Evolutionary conservation across 2,888 invertebrate genomes (phyloP).

Genomic region (Polylopha cassiicola): DNA sequence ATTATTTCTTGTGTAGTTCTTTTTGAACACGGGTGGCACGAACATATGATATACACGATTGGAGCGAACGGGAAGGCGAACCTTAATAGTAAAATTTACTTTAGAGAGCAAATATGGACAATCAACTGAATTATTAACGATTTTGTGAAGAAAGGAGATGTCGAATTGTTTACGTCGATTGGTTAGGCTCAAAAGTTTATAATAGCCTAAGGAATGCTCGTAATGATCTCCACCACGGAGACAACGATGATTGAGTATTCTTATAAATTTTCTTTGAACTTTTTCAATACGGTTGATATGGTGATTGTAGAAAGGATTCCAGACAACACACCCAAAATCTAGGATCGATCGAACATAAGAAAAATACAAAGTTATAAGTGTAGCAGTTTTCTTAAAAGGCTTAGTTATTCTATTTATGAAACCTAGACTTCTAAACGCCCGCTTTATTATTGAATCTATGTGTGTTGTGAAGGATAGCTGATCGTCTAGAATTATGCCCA

Average conservation of each 20-base stretch:
- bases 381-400: background rate
- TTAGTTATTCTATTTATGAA: background rate
- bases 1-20: background rate
- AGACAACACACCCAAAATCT: background rate
- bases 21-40: background rate
- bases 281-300: background rate
- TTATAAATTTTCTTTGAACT: background rate
- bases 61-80: background rate
- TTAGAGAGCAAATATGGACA: background rate
- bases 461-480: background rate
- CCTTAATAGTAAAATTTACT: background rate
- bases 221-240: no score
- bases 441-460: background rate
- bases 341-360: background rate
- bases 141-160: background rate
- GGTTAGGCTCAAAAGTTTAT: background rate
- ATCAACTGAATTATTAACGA: background rate
- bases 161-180: background rate
- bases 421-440: background rate
- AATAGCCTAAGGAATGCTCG: no score
- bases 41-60: background rate
- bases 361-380: background rate
- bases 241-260: background rate
- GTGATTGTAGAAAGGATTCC: background rate
- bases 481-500: background rate